These are phyloP conservation scores for Euphydryas editha DNA, from an alignment of 2,888 invertebrate genomes.

Conservation along the genomic window DNA sequence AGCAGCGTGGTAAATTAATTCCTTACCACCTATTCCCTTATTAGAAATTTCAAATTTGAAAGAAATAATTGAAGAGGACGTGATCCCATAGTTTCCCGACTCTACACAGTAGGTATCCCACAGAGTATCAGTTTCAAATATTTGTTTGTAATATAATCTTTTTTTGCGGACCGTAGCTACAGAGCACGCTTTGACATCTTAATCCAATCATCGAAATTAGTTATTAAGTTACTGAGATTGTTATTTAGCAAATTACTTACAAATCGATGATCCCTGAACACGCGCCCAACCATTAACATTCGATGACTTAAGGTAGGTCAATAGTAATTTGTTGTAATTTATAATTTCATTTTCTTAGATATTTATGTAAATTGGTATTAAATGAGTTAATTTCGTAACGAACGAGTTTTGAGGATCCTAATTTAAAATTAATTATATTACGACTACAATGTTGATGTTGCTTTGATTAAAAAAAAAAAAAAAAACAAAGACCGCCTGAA, in stretches of 20 bases:
- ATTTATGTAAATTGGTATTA: conserved; percentile 31
- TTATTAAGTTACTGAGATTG: conserved; percentile 64
- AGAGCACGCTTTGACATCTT: conserved; percentile 75
- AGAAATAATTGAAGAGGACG: not conserved
- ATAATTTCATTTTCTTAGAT: conserved; percentile 28
- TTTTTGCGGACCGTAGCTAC: conserved; percentile 70
- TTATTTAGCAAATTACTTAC: conserved; percentile 62
- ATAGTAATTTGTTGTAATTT: conserved; percentile 26
- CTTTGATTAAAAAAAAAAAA: not conserved
- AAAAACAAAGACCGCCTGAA: not conserved
- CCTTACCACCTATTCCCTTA: too few species aligned
- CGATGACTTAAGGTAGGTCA: conserved; percentile 72
- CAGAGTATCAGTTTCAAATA: conserved; percentile 57
- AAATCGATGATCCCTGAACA: conserved; percentile 55
- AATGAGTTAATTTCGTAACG: conserved; percentile 10
- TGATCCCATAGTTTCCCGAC: not conserved
- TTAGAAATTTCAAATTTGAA: not conserved
- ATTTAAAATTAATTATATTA: not conserved
- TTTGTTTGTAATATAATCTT: conserved; percentile 60
- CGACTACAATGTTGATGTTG: conserved; percentile 2
- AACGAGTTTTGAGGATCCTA: conserved; percentile 1
- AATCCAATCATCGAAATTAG: conserved; percentile 78
- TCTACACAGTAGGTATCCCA: not conserved
- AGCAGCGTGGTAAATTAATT: too few species aligned
- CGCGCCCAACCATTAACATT: conserved; percentile 65